Evolutionary conservation across 2,797 vertebrate species (phyloP), one percentile per base, ranked within the genome.

Genomic region (Arrhamphus sclerolepis): DNA sequence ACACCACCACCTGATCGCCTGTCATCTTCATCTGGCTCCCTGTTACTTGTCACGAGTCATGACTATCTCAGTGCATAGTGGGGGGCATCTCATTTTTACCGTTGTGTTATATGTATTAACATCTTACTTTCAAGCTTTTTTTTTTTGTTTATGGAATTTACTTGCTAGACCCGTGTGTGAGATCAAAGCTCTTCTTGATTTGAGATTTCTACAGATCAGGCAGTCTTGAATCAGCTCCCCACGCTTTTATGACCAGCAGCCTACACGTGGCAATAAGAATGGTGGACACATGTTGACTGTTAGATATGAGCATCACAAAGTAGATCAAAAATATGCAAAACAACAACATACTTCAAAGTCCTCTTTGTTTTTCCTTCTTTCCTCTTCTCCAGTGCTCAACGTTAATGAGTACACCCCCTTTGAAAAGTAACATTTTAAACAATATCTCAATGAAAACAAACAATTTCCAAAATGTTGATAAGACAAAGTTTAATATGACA

Each of bases 11-110:
- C 50, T 19, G 49, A 50, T 58, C 43, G 44, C 17, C 55, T 56
- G 52, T 28, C 19, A 7, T 13, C 0, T 21, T 58, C 41, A 56
- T 38, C 52, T 44, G 52, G n/a, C 46, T 50, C 39, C 31, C 3
- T 47, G 42, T 21, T 56, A 19, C 49, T 18, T 13, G 43, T 17
- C 49, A 22, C 22, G 7, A 62, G 24, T 53, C 47, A 43, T 63
- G n/a, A 40, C 65, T 38, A 14, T 4, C 17, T 10, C 56, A 20
- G 26, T 18, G 5, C 20, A 66, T 24, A 48, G 4, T 28, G 19
- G 18, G 31, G 20, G 42, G 26, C 4, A 24, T 21, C 1, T 46
- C 16, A 18, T 5, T 14, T 0, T 4, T 31, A 19, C 22, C 31
- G 38, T 7, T 19, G 19, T 39, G 40, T 31, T 10, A 41, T 6